These are phyloP conservation scores for Formica exsecta DNA, from an alignment of 1,140 invertebrate species.

Conservation along the genomic window DNA sequence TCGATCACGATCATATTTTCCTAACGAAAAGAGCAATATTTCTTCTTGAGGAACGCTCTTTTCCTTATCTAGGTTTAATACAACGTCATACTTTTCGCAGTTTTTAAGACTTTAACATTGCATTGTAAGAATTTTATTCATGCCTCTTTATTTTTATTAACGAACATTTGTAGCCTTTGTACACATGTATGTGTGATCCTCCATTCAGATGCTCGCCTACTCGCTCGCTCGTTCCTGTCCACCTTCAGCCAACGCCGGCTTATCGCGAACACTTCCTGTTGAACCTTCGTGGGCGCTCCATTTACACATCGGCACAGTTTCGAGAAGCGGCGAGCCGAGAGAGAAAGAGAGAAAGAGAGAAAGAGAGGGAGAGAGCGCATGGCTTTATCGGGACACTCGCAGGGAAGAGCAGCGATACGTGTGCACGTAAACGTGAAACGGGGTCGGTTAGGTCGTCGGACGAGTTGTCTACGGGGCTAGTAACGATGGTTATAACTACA, in stretches of 20 bases:
- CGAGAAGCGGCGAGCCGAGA: slow-evolving; percentile 68
- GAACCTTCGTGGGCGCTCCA: slow-evolving; percentile 66
- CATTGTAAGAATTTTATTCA: background rate
- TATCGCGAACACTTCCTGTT: slow-evolving; percentile 57
- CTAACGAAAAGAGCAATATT: background rate
- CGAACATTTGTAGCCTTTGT: background rate
- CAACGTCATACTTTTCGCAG: background rate
- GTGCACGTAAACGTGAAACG: slow-evolving; percentile 56
- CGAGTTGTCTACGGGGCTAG: slow-evolving; percentile 61
- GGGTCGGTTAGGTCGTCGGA: slow-evolving; percentile 58
- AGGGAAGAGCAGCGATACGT: slow-evolving; percentile 27
- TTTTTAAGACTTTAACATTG: slow-evolving; percentile 24
- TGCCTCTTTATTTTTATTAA: background rate
- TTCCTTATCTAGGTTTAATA: background rate
- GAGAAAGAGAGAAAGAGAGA: background rate
- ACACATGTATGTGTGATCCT: background rate
- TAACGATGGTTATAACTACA: slow-evolving; percentile 38
- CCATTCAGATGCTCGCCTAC: slow-evolving; percentile 42
- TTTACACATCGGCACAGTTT: slow-evolving; percentile 72
- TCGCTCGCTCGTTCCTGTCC: slow-evolving; percentile 43
- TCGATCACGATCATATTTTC: slow-evolving; percentile 37
- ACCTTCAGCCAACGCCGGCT: slow-evolving; percentile 50
- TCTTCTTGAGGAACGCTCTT: background rate
- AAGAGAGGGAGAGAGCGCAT: slow-evolving; percentile 17
- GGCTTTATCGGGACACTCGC: slow-evolving; percentile 57